A percentile compares a stretch with the other conserved stretches of the same genome.
Evolutionary conservation across 2,888 invertebrate species (phyloP).

Genomic region (Uropetala carovei): DNA sequence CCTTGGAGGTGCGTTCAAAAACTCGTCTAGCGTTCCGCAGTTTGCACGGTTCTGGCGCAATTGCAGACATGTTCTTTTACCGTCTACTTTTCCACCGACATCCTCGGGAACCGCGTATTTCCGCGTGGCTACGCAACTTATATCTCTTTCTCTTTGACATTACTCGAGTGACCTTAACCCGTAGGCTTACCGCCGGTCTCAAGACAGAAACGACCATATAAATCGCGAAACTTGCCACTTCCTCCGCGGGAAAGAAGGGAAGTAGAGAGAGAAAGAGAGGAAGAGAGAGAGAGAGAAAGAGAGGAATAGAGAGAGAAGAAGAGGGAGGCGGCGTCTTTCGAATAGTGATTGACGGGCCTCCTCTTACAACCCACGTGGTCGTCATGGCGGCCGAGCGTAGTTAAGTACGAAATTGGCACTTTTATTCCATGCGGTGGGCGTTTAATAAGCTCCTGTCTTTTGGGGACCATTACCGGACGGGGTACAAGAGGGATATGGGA

Average conservation of each 20-base stretch:
- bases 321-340: not conserved
- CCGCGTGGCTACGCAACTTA: slow-evolving; percentile 5
- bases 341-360: not conserved
- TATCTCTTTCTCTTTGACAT: not conserved
- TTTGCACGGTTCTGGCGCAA: too few species aligned
- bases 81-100: not conserved
- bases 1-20: too few species aligned
- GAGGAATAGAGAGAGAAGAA: too few species aligned
- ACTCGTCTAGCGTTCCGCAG: too few species aligned
- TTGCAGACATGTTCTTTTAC: too few species aligned
- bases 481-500: not conserved
- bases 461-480: not conserved
- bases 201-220: not conserved
- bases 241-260: not conserved
- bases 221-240: not conserved
- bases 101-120: not conserved
- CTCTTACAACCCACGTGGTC: not conserved
- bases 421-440: not conserved
- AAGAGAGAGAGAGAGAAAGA: too few species aligned
- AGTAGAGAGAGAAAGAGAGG: too few species aligned
- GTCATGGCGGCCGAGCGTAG: not conserved
- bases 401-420: not conserved
- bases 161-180: not conserved
- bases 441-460: not conserved
- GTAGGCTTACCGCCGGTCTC: not conserved